A percentile compares a stretch with the other conserved stretches of the same genome.
phyloP scores from a whole-genome alignment of 2,113 vertebrate species.

The Fulmarus glacialis region DNA sequence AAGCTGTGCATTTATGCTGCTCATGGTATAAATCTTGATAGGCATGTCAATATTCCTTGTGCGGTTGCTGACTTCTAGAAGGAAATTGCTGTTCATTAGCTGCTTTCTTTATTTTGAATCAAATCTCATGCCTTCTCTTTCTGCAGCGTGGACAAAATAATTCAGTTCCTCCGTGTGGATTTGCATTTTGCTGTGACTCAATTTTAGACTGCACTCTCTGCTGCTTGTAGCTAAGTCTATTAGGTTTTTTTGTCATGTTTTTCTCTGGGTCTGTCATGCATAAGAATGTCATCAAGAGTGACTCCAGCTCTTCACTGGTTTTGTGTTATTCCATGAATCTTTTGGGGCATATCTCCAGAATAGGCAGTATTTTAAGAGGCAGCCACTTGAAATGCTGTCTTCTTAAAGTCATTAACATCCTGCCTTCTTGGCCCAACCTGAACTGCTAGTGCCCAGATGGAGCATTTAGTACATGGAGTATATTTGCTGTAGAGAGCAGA shows the following conservation, averaged over 20 bases:
- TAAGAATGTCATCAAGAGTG: not conserved
- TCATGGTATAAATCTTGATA: not conserved
- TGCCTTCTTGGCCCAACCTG: not conserved
- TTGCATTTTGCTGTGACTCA: slow-evolving; percentile 30
- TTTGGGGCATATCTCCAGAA: not conserved
- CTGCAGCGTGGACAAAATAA: slow-evolving; percentile 13
- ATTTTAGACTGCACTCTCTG: not conserved
- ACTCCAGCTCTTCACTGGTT: not conserved
- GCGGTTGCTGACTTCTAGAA: not conserved
- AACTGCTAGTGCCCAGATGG: not conserved
- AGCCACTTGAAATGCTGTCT: not conserved
- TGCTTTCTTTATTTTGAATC: slow-evolving; percentile 9
- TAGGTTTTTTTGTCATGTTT: not conserved
- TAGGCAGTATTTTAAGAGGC: not conserved
- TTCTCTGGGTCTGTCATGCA: not conserved
- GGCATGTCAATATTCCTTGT: not conserved
- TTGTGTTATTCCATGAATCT: not conserved
- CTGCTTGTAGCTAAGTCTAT: not conserved
- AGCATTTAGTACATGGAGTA: not conserved
- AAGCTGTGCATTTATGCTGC: not conserved
- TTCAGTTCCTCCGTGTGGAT: not conserved
- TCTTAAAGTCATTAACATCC: not conserved
- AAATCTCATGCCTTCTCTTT: not conserved
- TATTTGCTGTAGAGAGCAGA: not conserved
- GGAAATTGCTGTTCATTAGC: slow-evolving; percentile 5